Base-by-base conservation (phyloP, 1,140 invertebrate species). In the Drosophila saltans region DNA sequence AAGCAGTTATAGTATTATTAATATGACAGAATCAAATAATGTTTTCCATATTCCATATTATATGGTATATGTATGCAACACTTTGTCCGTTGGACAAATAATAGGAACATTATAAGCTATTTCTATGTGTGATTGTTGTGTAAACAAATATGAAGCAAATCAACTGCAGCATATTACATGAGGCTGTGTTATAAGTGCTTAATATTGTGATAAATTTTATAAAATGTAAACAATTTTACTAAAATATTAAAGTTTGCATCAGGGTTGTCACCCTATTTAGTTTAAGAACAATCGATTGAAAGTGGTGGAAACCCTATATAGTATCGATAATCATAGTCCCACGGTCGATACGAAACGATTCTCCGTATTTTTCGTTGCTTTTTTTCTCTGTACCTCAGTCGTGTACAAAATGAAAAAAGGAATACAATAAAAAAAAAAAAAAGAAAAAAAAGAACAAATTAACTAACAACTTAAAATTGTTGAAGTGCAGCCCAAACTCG, bases 321-420 rank as follows among this genome's bases (percentile, higher is more conserved):
- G 28, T 59, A 80, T 83, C 81, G 81, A 66, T 69, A 74, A 70
- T 62, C 67, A 57, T 79, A 63, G 69, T 52, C 62, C 66, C 73
- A 83, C 84, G 83, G 84, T 86, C 82, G 84, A 86, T 86, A 86
- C 64, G 21, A 52, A 68, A 71, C 66, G 59, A 78, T 71, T 75
- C 45, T 52, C 60, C 9, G 24, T 64, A 33, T 26, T 45, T 33
- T 40, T 59, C 41, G 74, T 57, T 76, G 76, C 76, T 66, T 67
- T 88, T 77, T 75, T 79, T 84, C 66, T 76, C 76, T 72, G 67
- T 80, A 73, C 63, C 75, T 78, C 66, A 77, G 79, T 85, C 74
- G 83, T 86, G 79, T 86, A 80, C 75, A 78, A 85, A 86, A 86
- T 36, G 33, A 36, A 36, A 36, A 36, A 5, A 36, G 33, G 33